Evolutionary conservation across 1,140 invertebrate genomes (phyloP), one percentile per base, ranked within the genome.

Genomic region (Eumeta japonica): DNA sequence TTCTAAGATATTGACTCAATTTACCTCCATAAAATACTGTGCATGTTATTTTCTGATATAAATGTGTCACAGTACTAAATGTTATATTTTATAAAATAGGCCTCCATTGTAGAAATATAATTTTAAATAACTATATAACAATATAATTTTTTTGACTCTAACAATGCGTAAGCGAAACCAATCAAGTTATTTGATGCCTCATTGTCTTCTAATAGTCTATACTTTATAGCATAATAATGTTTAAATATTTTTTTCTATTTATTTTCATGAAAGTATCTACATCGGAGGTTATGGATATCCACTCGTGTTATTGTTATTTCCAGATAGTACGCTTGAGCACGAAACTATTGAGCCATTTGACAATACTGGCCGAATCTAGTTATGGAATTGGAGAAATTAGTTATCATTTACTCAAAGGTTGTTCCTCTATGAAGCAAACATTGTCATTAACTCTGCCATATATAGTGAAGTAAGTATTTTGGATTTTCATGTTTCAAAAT

Each of bases 351-450:
- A 50, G 48, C n/a, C 68, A 67, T 32, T 48, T 82, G 17, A 65
- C 64, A 10, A 64, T 57, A 28, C 39, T 71, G 16, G 77, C 77
- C 1, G 76, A 80, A 50, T 77, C 76, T 3, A 74, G 71, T 44
- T 72, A 67, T 41, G 78, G 77, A 10, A 76, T 76, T 43, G 79
- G 79, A 14, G 73, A 80, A 58, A 80, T 82, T 30, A 75, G 76
- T 33, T 73, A 80, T 52, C 65, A 72, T 36, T 52, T 81, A 19
- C 46, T 73, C 16, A 77, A 75, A 43, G 75, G 72, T 15, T 53
- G 45, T 33, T 16, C 41, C n/a, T 46, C 58, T 33, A 57, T 73
- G 32, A 79, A 79, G 46, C 59, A 75, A 47, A 74, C 75, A 35
- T 46, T 81, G 10, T 62, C 71, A 10, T 27, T 78, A 15, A 68